Evolutionary conservation across 2,888 invertebrate genomes (phyloP), one percentile per base, ranked within the genome.

Genomic region (Troides helena): DNA sequence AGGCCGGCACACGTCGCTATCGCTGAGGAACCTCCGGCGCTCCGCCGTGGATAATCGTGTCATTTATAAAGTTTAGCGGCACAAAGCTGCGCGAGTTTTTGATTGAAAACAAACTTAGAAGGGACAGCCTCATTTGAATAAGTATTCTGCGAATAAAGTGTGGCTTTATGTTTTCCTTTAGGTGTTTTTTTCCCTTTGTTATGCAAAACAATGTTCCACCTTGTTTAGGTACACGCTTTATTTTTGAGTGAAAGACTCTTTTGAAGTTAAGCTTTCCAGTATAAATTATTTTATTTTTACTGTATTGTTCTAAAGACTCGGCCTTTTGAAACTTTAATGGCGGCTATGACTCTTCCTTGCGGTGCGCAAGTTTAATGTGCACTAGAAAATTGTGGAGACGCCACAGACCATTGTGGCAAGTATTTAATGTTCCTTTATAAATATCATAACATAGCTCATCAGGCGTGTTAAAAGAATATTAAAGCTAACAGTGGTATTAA

Each of bases 41-140:
- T 80, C 81, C 83, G 83, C 80, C 82, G 83, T 80, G 92, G 92
- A 92, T 92, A 92, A 92, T 92, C 92, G 92, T 85, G 90, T 91
- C 92, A 92, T 92, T 92, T 92, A 92, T 92, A 92, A 92, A 92
- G 92, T 92, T 92, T 92, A 92, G 87, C 89, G 86, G 86, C 85
- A 90, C 90, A 91, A 92, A 91, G 90, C 92, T 89, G 89, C 85
- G 86, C 84, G 90, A 92, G 91, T 92, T 92, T 92, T 92, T 92
- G 92, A 92, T 92, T 92, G 92, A 92, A 92, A 92, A 92, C 90
- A 92, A 92, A 92, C 92, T 92, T 92, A 90, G 92, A 91, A 92
- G 92, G 92, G 92, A 92, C 92, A 88, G 90, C 87, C 90, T 92
- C 92, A 92, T 92, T 92, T 92, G 92, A 92, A 92, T 92, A 92